phyloP scores from a whole-genome alignment of 2,888 invertebrate genomes.

The Ichneumon xanthorius region DNA sequence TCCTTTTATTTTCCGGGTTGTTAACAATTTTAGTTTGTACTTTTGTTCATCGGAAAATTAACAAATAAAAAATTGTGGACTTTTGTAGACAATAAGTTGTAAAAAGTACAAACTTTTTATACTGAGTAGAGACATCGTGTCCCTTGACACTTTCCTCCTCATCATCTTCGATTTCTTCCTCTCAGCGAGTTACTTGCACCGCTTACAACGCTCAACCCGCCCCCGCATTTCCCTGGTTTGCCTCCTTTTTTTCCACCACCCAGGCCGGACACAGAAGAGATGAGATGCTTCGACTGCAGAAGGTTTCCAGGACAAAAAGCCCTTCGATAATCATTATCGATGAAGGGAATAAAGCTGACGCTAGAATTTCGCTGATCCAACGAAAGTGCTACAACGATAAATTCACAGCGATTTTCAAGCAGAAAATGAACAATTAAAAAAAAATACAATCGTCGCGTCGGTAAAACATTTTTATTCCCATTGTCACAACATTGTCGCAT shows the following conservation, averaged over 20 bases:
- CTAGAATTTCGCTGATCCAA: not conserved
- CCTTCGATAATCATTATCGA: slow-evolving; percentile 40
- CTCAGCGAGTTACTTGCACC: slow-evolving; percentile 9
- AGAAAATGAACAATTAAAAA: not conserved
- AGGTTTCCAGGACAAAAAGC: slow-evolving; percentile 9
- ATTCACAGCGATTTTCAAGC: not conserved
- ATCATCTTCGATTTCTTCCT: not conserved
- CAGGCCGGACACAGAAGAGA: not conserved
- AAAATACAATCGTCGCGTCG: not conserved
- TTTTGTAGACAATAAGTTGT: too few species aligned
- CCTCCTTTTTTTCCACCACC: slow-evolving; percentile 13
- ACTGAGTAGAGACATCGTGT: not conserved
- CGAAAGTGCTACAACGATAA: not conserved
- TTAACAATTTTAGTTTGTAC: too few species aligned
- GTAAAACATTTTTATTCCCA: slow-evolving; percentile 1
- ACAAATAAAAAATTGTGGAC: too few species aligned
- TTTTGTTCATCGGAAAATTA: too few species aligned
- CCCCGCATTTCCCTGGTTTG: not conserved
- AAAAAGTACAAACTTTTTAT: too few species aligned
- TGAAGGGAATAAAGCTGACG: not conserved
- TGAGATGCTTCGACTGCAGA: not conserved
- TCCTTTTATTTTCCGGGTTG: too few species aligned
- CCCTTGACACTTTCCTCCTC: slow-evolving; percentile 14
- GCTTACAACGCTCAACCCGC: not conserved
- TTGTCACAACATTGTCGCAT: not conserved